Percentiles rank a stretch among this genome's conserved stretches.
Evolutionary conservation across 2,797 vertebrate species (phyloP).

Genomic region (Crax fasciolata): DNA sequence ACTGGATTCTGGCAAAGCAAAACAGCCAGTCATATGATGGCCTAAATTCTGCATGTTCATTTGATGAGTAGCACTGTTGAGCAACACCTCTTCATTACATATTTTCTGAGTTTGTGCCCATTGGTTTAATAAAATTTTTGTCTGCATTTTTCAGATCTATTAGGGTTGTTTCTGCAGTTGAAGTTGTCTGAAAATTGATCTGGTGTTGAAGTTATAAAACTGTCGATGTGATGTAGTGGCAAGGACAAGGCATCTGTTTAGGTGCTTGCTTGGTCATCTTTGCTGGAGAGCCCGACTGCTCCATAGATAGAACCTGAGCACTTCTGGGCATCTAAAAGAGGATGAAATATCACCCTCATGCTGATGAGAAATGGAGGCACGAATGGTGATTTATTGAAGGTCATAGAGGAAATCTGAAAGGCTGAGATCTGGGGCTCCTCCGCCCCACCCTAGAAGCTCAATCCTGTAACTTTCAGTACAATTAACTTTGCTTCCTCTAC

Average conservation of each 20-base stretch:
- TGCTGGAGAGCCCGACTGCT: background rate
- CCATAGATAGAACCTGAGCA: background rate
- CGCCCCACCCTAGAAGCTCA: background rate
- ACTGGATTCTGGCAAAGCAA: background rate
- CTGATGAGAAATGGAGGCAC: background rate
- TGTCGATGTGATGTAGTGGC: background rate
- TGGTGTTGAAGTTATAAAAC: background rate
- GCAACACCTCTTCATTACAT: background rate
- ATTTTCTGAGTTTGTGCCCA: background rate
- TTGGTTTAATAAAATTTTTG: background rate
- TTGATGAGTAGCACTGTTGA: background rate
- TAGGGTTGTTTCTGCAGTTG: background rate
- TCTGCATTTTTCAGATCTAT: background rate
- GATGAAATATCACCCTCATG: background rate
- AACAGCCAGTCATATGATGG: background rate
- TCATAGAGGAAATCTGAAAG: background rate
- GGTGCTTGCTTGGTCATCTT: background rate
- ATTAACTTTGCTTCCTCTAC: slow-evolving; percentile 1
- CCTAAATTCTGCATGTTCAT: background rate
- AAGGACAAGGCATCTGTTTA: background rate
- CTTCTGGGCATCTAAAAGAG: background rate
- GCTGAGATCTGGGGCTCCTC: background rate
- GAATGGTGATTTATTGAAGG: background rate
- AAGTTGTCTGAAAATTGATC: background rate
- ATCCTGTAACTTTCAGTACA: background rate